Evolutionary conservation across 2,113 vertebrate genomes (phyloP).

Genomic region (Oenanthe oenanthe): DNA sequence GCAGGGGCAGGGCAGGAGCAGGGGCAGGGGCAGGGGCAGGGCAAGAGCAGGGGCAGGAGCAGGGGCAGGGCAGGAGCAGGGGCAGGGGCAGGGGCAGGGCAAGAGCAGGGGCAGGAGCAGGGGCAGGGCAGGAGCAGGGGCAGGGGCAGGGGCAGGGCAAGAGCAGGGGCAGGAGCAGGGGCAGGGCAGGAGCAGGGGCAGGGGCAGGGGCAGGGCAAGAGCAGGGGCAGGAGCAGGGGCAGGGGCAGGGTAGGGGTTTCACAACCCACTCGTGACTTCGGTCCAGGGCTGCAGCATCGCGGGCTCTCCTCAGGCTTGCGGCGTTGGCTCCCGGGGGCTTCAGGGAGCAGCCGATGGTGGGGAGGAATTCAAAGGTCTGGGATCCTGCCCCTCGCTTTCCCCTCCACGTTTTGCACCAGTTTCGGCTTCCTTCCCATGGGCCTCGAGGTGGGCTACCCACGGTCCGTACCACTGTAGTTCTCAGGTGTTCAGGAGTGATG

Average conservation of each 20-base stretch:
- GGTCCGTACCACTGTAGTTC: rapidly evolving
- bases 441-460: not conserved
- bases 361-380: not conserved
- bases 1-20: not conserved
- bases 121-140: too few relatives aligned
- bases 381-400: not conserved
- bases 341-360: not conserved
- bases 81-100: too few relatives aligned
- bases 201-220: too few relatives aligned
- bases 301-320: too few relatives aligned
- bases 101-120: too few relatives aligned
- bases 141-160: too few relatives aligned
- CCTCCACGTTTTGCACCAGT: not conserved
- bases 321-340: not conserved
- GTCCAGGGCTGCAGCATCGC: not conserved
- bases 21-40: too few relatives aligned
- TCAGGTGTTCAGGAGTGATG: not conserved
- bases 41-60: too few relatives aligned
- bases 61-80: too few relatives aligned
- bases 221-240: too few relatives aligned
- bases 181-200: too few relatives aligned
- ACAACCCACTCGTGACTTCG: rapidly evolving
- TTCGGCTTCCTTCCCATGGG: not conserved
- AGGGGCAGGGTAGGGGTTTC: not conserved
- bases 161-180: too few relatives aligned